phyloP scores from a whole-genome alignment of 2,797 vertebrate genomes.

The Eulemur albifrons region DNA sequence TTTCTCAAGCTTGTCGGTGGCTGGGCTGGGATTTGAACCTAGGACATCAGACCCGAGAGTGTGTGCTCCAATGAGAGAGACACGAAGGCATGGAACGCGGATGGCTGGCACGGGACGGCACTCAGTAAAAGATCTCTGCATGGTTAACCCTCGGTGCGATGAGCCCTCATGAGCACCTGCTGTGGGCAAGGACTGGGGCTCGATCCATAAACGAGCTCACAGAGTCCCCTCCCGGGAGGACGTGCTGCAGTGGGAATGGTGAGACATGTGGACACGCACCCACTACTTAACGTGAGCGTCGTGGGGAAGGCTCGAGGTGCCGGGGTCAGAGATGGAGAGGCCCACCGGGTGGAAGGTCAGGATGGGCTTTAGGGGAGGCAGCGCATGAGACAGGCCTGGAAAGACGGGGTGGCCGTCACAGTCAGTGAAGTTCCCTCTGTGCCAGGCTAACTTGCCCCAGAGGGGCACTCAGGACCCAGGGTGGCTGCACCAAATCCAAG shows the following conservation, averaged over 20 bases:
- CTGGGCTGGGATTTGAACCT: not conserved
- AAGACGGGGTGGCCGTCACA: accelerated
- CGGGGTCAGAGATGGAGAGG: not conserved
- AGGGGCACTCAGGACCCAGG: accelerated
- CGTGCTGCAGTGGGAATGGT: accelerated
- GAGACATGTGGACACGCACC: accelerated
- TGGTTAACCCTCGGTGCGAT: not conserved
- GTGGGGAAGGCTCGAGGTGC: not conserved
- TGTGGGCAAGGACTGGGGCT: not conserved
- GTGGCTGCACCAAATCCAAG: not conserved
- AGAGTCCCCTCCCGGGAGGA: not conserved
- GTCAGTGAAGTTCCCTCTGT: not conserved
- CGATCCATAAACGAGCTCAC: not conserved
- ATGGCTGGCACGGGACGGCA: not conserved
- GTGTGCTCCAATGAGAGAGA: not conserved
- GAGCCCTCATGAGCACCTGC: accelerated
- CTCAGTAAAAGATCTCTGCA: too few relatives aligned
- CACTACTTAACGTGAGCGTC: accelerated
- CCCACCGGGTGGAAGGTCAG: not conserved
- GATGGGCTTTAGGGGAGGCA: not conserved
- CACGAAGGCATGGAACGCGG: accelerated
- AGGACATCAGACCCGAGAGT: not conserved
- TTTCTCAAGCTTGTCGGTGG: not conserved
- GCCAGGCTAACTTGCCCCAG: not conserved
- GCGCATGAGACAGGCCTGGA: not conserved